These are phyloP conservation scores for Antheraea pernyi DNA, from an alignment of 1,140 invertebrate species.

Conservation along the genomic window DNA sequence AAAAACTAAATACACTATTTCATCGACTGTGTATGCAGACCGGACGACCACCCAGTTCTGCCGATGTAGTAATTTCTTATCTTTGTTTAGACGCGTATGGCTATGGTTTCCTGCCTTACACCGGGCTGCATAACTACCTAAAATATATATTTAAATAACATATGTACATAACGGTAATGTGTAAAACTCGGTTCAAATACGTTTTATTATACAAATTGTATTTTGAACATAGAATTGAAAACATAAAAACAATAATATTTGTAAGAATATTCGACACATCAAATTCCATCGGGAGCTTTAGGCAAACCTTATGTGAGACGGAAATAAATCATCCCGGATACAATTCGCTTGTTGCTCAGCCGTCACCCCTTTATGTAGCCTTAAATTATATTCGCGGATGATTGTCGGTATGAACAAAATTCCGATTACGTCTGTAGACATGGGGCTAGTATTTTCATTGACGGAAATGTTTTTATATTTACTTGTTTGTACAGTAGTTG, in stretches of 20 bases:
- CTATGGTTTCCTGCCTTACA: no score
- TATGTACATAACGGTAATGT: no score
- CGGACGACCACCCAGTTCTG: no score
- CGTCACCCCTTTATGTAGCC: slow-evolving; percentile 6
- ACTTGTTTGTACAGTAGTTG: neutral
- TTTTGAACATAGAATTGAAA: neutral
- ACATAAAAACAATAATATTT: slow-evolving; percentile 2
- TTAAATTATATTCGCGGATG: slow-evolving; percentile 9
- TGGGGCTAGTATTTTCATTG: neutral
- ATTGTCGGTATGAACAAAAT: neutral
- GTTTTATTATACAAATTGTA: no score
- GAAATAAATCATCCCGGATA: neutral
- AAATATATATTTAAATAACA: no score
- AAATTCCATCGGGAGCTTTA: neutral
- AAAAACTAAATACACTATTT: no score
- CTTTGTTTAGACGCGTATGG: no score
- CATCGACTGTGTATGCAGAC: no score
- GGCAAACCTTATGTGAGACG: neutral
- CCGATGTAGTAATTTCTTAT: no score
- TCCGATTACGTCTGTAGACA: neutral
- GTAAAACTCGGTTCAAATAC: no score
- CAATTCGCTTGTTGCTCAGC: slow-evolving; percentile 3
- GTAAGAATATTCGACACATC: neutral
- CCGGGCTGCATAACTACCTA: no score
- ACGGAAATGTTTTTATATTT: neutral